Percentiles rank a stretch among this genome's conserved stretches.
Evolutionary conservation across 2,113 vertebrate species (phyloP).

Genomic region (Argyrosomus japonicus): DNA sequence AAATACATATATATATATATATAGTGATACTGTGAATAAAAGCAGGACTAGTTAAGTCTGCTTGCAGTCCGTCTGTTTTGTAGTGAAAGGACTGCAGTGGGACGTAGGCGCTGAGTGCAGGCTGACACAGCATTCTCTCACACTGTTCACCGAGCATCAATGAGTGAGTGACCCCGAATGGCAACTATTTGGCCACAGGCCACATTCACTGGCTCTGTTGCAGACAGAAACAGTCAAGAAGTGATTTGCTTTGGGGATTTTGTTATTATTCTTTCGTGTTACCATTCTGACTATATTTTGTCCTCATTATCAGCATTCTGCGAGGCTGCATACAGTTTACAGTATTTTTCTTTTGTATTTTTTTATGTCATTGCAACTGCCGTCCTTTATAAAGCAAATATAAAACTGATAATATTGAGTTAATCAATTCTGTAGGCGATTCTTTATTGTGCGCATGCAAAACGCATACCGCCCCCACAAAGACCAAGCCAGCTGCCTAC

Average conservation of each 20-base stretch:
- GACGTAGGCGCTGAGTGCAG: not conserved
- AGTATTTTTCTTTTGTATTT: not conserved
- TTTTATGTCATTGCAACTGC: not conserved
- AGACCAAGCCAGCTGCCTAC: conserved; percentile 41
- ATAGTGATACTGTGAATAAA: not conserved
- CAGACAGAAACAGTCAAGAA: conserved; percentile 7
- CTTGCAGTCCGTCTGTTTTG: not conserved
- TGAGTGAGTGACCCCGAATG: conserved; percentile 28
- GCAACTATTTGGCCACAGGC: conserved; percentile 29
- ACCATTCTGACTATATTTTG: not conserved
- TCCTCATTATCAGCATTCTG: not conserved
- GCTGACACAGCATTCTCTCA: not conserved
- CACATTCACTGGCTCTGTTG: conserved; percentile 36
- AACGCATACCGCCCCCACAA: not conserved
- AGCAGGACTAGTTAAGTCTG: not conserved
- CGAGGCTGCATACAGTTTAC: not conserved
- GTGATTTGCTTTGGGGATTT: conserved; percentile 22
- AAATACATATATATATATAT: not conserved
- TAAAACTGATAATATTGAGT: not conserved
- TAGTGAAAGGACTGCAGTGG: not conserved
- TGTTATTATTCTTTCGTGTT: not conserved
- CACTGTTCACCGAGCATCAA: conserved; percentile 18
- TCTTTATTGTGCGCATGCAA: not conserved
- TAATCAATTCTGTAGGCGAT: not conserved
- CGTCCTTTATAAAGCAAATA: not conserved